Conservation (phyloP, 1,140 invertebrate genomes). For the Tribolium madens region DNA sequence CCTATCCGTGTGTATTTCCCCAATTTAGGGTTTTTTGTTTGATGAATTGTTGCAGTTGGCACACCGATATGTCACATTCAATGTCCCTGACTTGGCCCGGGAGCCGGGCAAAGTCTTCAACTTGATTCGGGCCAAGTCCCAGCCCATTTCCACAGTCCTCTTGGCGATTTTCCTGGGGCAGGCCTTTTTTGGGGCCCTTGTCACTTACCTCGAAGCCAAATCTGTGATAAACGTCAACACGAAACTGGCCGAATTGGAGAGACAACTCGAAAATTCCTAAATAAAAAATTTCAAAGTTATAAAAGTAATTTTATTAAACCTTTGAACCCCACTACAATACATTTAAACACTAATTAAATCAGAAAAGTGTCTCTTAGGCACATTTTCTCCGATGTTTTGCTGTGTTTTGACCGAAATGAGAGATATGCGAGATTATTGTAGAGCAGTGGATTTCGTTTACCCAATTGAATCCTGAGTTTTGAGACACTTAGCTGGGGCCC, state of each 20-base stretch:
- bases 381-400: slow-evolving; percentile 42
- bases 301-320: slow-evolving; percentile 41
- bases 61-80: slow-evolving; percentile 65
- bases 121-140: slow-evolving; percentile 63
- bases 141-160: slow-evolving; percentile 63
- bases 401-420: neutral
- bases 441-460: slow-evolving; percentile 39
- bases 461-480: slow-evolving; percentile 40
- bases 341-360: slow-evolving; percentile 45
- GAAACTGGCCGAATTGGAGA: slow-evolving; percentile 47
- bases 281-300: neutral
- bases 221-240: slow-evolving; percentile 62
- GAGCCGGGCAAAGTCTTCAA: slow-evolving; percentile 64
- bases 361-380: slow-evolving; percentile 50
- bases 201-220: slow-evolving; percentile 66
- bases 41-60: slow-evolving; percentile 64
- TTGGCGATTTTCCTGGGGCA: slow-evolving; percentile 64
- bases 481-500: slow-evolving; percentile 44
- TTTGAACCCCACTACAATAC: slow-evolving; percentile 52
- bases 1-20: slow-evolving; percentile 60
- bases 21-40: neutral
- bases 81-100: slow-evolving; percentile 66
- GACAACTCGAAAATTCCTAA: slow-evolving; percentile 31
- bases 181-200: slow-evolving; percentile 62
- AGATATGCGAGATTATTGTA: slow-evolving; percentile 36